Evolutionary conservation across 2,888 invertebrate species (phyloP), one percentile per base, ranked within the genome.

Genomic region (Patella depressa): DNA sequence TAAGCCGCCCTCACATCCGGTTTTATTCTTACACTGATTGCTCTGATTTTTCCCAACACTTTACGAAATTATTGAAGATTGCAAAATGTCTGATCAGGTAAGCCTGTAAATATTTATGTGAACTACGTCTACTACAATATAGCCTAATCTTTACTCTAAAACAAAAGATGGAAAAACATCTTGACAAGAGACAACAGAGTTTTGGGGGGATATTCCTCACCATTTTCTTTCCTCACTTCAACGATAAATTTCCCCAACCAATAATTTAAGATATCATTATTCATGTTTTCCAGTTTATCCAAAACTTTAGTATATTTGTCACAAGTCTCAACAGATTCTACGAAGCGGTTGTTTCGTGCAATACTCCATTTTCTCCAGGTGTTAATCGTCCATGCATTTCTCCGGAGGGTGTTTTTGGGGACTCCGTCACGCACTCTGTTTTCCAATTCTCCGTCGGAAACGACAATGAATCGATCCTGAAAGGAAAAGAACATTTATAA

Each of bases 201-300:
- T 57, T 57, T 57, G 57, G 57, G 57, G 57, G 57, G 57, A 57
- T 57, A 57, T 57, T 57, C 57, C n/a, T 57, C 57, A 57, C 57
- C 57, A 57, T 57, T 57, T 57, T 57, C 57, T 57, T 57, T 57
- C 57, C 57, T 57, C 57, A 57, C 15, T 57, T 57, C 57, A 57
- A 57, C 57, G 57, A 57, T 57, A 57, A 57, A 57, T 57, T 57
- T 57, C 12, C 57, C 57, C 57, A 57, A 57, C 57, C 57, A 57
- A 57, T 57, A 57, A 57, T 57, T 57, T 57, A 57, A 57, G 4
- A n/a, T 57, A 57, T 57, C 57, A 57, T 57, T 57, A 57, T 57
- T 57, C 57, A 57, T 15, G 15, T 57, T 57, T 57, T 57, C 57
- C 57, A 15, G 57, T 57, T 57, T 57, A 57, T 57, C 57, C 57